Evolutionary conservation across 2,888 invertebrate genomes (phyloP), one percentile per base, ranked within the genome.

Genomic region (Noctua fimbriata): DNA sequence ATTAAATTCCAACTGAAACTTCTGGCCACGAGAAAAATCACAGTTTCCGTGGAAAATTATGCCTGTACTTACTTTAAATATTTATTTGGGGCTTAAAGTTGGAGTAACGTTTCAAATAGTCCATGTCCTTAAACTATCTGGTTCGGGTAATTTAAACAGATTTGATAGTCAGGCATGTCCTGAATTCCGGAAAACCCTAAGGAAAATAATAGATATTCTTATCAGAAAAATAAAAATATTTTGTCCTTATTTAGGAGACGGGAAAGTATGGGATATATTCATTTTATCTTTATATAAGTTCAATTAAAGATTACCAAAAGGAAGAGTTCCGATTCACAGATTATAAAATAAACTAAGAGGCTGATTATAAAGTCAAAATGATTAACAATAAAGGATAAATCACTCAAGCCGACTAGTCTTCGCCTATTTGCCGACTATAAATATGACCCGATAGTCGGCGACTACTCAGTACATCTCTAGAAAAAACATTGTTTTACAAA

Each of bases 141-240:
- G 28, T 78, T 41, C 18, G 44, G 32, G 28, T 75, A 18, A 24
- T 32, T 73, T 36, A 16, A 73, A 73, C 9, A 32, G 75, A 32
- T 44, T 5, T 44, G 18, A 44, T 32, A 24, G 18, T 12, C 7
- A 44, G 24, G 12, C 49, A 44, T 24, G 16, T 79, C 41, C 7
- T 44, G 10, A 36, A 36, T 63, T 73, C 47, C 21, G 44, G 24
- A 9, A 36, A 55, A 14, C 16, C 9, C 5, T 21, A 32, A 49
- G 6, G 24, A 69, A 52, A 52, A 28, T 28, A 28, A 60, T 41
- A 49, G 7, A 63, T 69, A 28, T 18, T 32, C 7, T 2, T 21
- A 44, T 79, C 0, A 18, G 2, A 21, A 65, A 70, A 32, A 44
- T 28, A 24, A 55, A 1, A 2, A 28, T 24, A 55, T 18, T 71